A percentile compares a stretch with the other conserved stretches of the same genome.
Conservation (phyloP, 37 sponge, comb jelly and placozoan species). For the Halichondria panicea region DNA sequence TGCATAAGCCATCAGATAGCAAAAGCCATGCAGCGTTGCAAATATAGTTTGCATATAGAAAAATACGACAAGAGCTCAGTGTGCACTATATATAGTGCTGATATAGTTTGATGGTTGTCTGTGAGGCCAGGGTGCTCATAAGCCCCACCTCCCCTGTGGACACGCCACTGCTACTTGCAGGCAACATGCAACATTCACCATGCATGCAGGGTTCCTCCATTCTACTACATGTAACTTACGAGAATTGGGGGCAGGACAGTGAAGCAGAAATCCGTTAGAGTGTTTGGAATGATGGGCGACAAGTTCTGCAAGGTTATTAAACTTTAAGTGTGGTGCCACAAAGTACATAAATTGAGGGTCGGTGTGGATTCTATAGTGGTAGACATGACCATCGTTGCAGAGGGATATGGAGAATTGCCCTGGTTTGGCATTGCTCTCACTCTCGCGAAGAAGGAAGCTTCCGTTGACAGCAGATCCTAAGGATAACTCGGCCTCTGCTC, state of each 20-base stretch:
- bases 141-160: no score
- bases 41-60: no score
- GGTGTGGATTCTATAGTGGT: conserved; percentile 87
- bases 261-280: conserved; percentile 86
- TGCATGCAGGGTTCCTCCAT: no score
- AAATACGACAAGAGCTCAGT: no score
- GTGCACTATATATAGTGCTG: no score
- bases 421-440: conserved; percentile 94
- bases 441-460: conserved; percentile 93
- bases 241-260: conserved; percentile 92
- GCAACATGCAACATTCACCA: no score
- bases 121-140: no score
- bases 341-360: conserved; percentile 49
- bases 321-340: conserved; percentile 84
- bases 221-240: conserved; percentile 75
- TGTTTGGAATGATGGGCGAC: conserved; percentile 89
- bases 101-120: no score
- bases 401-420: conserved; percentile 97
- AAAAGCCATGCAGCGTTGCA: no score
- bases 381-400: conserved; percentile 88
- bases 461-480: conserved; percentile 94
- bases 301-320: conserved; percentile 75
- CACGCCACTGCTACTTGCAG: no score
- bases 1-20: no score
- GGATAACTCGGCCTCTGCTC: conserved; percentile 88